Base-by-base conservation (phyloP, 2,888 invertebrate species). In the Coremacera marginata region DNA sequence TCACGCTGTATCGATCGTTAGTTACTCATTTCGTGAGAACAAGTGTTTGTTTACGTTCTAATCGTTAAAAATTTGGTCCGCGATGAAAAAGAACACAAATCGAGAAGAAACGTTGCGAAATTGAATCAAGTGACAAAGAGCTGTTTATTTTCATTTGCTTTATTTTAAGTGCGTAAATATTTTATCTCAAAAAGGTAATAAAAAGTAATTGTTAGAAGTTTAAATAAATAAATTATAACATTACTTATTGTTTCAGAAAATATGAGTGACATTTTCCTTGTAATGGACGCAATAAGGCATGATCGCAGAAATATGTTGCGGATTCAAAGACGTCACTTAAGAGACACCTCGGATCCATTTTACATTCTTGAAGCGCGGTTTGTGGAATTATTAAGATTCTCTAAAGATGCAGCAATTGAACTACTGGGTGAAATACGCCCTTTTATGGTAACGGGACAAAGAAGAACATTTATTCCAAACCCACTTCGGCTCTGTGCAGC, bases 231-330 rank as follows among this genome's bases (percentile, higher is more conserved):
- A 31, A 16, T 8, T 51, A n/a, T 51, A 5, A 5, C 2, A 51
- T 51, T 5, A 3, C 3, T 16, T 16, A 51, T 51, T 16, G 14
- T 51, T 51, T 16, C 14, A 51, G 7, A 16, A 3, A 3, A 16
- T 5, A 51, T 51, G n/a, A 51, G n/a, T 16, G 3, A 51, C n/a
- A n/a, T 51, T 51, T 5, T 5, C 7, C 51, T 51, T 51, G n/a
- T 51, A 51, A 51, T 51, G 8, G 3, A 51, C 52, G 31, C 16
- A 52, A 55, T 4, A 70, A n/a, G n/a, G n/a, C n/a, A n/a, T n/a
- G n/a, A n/a, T n/a, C n/a, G n/a, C n/a, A n/a, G n/a, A n/a, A n/a
- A 70, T 55, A 55, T 52, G 70, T 25, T 70, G 52, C 70, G 70
- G 2, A 52, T 70, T 49, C 16, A 51, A 2, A 52, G 52, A 19